phyloP scores from a whole-genome alignment of 2,797 vertebrate genomes.

The Carduelis carduelis region DNA sequence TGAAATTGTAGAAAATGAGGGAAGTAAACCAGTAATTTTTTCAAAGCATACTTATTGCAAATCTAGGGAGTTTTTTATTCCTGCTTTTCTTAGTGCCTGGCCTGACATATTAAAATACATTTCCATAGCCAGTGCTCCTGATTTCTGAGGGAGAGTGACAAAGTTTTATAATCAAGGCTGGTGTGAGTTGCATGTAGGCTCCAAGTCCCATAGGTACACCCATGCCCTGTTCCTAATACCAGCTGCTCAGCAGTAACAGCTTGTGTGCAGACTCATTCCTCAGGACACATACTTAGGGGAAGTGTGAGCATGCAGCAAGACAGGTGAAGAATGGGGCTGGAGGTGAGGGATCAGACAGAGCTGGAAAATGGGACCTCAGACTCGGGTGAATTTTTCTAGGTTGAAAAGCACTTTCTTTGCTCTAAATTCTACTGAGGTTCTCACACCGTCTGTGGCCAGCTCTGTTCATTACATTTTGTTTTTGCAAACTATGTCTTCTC shows the following conservation, averaged over 20 bases:
- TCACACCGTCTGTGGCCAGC: not conserved
- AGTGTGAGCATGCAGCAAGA: not conserved
- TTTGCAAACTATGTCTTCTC: not conserved
- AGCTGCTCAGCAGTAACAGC: not conserved
- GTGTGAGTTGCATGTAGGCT: not conserved
- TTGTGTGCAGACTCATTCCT: not conserved
- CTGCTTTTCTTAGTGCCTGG: not conserved
- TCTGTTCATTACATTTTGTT: not conserved
- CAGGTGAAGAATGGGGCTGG: not conserved
- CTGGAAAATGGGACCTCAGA: not conserved
- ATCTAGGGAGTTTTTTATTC: not conserved
- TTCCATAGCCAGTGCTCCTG: not conserved
- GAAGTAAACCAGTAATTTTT: not conserved
- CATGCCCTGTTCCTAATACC: not conserved
- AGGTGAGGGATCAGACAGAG: not conserved
- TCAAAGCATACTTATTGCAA: not conserved
- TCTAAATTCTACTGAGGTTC: not conserved
- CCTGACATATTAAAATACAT: not conserved
- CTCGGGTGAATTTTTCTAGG: not conserved
- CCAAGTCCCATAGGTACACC: not conserved
- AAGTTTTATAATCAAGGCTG: not conserved
- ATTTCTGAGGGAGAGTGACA: not conserved
- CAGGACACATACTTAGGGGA: not conserved
- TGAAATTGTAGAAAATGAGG: not conserved
- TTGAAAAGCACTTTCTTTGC: not conserved